Evolutionary conservation across 1,140 invertebrate genomes (phyloP), one percentile per base, ranked within the genome.

Genomic region (Ostrea edulis): DNA sequence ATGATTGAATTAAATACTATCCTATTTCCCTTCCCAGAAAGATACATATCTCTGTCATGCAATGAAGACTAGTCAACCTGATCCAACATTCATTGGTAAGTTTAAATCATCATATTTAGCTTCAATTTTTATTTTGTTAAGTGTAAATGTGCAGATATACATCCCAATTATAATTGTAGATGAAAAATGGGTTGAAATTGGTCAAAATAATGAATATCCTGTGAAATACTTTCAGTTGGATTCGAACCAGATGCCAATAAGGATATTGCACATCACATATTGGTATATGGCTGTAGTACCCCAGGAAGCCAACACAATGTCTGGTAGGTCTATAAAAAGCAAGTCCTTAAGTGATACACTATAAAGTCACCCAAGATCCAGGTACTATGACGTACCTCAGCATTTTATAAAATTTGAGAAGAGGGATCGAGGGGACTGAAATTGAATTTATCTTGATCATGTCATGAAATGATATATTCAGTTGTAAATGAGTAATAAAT

Each of bases 191-290:
- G 1, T 20, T 65, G 17, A 65, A 65, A 22, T 65, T 22, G 14
- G 17, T 65, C 22, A 81, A 51, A 81, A 35, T 81, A 17, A 81
- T 17, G 22, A 71, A 25, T 17, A 71, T 52, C 8, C 17, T 83
- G 5, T 83, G 8, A 14, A 17, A 22, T 71, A 11, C 9, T 96
- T 96, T 89, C 93, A 98, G 97, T 98, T 93, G 98, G 97, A 86
- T 99, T 99, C 95, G 96, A 98, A 94, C 98, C 99, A 12, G 98
- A 99, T 94, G 98, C 98, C 2, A 97, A 97, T 8, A 98, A 97
- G 97, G 95, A 97, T 91, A 97, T 97, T 3, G 97, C 98, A 12
- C 99, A 99, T 95, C 99, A 99, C 94, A 99, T 99, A 96, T 95
- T 99, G 77, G 94, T 99, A 0, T 99, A 99, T 95, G 98, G 98